Evolutionary conservation across 1,140 invertebrate species (phyloP).

Genomic region (Drosophila bocki): DNA sequence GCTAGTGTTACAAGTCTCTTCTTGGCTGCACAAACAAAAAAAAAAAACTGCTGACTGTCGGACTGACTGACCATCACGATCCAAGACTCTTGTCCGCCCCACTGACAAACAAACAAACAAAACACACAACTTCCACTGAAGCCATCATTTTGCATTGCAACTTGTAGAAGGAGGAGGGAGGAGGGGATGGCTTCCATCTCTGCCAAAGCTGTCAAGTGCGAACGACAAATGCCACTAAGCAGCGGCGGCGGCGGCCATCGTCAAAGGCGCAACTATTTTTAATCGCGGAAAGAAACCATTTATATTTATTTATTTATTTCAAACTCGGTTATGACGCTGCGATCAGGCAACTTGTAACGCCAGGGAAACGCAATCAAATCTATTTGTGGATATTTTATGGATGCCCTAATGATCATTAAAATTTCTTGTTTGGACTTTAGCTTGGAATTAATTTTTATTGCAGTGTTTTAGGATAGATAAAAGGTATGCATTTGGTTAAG

Average conservation of each 20-base stretch:
- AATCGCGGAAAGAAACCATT: constrained; percentile 75
- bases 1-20: constrained; percentile 2
- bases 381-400: constrained; percentile 13
- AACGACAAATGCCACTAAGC: constrained; percentile 79
- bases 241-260: constrained; percentile 37
- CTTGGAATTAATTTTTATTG: neutral
- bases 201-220: constrained; percentile 68
- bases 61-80: constrained; percentile 32
- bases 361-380: neutral
- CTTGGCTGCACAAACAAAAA: constrained; percentile 18
- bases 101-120: constrained; percentile 29
- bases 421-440: neutral
- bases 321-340: constrained; percentile 36
- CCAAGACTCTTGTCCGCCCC: constrained; percentile 30
- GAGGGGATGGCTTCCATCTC: constrained; percentile 27
- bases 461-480: neutral
- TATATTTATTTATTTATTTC: constrained; percentile 58
- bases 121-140: constrained; percentile 42
- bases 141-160: constrained; percentile 41
- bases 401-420: constrained; percentile 6
- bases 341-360: constrained; percentile 20
- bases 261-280: constrained; percentile 70
- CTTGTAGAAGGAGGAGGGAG: neutral
- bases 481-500: neutral
- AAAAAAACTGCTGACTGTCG: constrained; percentile 47